These are phyloP conservation scores for Phengaris arion DNA, from an alignment of 2,888 invertebrate species.

Conservation along the genomic window DNA sequence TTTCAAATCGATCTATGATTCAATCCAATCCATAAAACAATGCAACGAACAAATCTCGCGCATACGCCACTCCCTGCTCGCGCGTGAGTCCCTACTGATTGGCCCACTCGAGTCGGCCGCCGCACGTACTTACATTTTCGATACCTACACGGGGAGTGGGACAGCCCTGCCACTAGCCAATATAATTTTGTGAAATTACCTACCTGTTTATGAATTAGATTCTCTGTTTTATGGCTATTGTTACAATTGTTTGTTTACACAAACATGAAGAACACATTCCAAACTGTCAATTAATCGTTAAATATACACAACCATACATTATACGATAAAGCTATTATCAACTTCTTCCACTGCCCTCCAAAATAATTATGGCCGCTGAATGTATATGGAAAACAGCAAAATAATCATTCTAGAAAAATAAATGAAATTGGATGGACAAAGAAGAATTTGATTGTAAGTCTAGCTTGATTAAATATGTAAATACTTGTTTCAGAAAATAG, in stretches of 20 bases:
- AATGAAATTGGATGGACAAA: neutral
- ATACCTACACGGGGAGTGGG: no score
- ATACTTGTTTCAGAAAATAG: conserved; percentile 40
- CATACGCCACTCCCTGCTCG: no score
- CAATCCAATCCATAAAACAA: no score
- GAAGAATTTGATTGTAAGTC: conserved; percentile 13
- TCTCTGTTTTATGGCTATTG: neutral
- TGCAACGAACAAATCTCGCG: no score
- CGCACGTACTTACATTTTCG: no score
- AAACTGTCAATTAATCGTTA: conserved; percentile 2
- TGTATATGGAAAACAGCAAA: neutral
- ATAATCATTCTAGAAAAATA: neutral
- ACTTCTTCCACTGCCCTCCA: conserved; percentile 14
- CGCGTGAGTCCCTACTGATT: no score
- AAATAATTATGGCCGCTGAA: neutral
- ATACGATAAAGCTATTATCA: conserved; percentile 29
- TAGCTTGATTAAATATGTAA: conserved; percentile 44
- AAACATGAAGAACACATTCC: conserved; percentile 9
- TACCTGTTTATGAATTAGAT: neutral
- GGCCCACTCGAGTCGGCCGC: no score
- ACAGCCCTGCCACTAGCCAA: neutral
- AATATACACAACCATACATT: conserved; percentile 27
- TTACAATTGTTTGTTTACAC: neutral
- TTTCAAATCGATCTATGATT: no score
- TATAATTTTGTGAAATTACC: neutral